phyloP scores from a whole-genome alignment of 1,140 invertebrate genomes.

The Heterodera schachtii region DNA sequence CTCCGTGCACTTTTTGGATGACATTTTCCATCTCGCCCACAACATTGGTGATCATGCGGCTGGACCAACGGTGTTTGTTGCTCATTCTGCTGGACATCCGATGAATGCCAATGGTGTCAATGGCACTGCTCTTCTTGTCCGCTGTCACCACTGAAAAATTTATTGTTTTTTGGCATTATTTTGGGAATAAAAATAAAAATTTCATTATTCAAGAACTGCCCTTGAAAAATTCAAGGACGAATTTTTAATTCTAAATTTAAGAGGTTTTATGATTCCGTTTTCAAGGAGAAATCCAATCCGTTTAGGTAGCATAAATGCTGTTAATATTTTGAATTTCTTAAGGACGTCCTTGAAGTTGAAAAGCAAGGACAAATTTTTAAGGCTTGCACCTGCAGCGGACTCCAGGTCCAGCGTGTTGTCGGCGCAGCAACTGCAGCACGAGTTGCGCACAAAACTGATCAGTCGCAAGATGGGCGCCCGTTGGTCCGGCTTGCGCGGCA shows the following conservation, averaged over 20 bases:
- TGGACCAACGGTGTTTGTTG: slow-evolving; percentile 54
- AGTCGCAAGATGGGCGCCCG: slow-evolving; percentile 53
- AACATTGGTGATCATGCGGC: slow-evolving; percentile 45
- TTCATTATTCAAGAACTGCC: too few relatives aligned
- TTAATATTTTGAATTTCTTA: too few relatives aligned
- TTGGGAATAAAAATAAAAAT: not conserved
- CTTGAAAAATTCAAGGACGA: too few relatives aligned
- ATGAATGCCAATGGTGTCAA: slow-evolving; percentile 46
- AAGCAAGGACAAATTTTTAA: too few relatives aligned
- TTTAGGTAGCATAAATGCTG: too few relatives aligned
- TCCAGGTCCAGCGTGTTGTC: slow-evolving; percentile 42
- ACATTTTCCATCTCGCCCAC: slow-evolving; percentile 54
- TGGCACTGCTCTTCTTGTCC: slow-evolving; percentile 45
- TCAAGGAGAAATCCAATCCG: too few relatives aligned
- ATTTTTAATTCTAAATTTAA: too few relatives aligned
- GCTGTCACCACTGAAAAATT: slow-evolving; percentile 43
- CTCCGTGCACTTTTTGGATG: slow-evolving; percentile 55
- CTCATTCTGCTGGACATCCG: slow-evolving; percentile 49
- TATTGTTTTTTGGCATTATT: not conserved
- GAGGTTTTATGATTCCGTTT: too few relatives aligned
- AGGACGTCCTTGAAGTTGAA: too few relatives aligned
- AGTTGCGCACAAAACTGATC: slow-evolving; percentile 42
- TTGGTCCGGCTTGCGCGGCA: slow-evolving; percentile 62
- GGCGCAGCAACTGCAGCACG: slow-evolving; percentile 23
- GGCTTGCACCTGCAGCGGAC: slow-evolving; percentile 34